A percentile compares a stretch with the other conserved stretches of the same genome.
phyloP scores from a whole-genome alignment of 2,113 vertebrate species.

The Pseudolaguvia tuberculata region DNA sequence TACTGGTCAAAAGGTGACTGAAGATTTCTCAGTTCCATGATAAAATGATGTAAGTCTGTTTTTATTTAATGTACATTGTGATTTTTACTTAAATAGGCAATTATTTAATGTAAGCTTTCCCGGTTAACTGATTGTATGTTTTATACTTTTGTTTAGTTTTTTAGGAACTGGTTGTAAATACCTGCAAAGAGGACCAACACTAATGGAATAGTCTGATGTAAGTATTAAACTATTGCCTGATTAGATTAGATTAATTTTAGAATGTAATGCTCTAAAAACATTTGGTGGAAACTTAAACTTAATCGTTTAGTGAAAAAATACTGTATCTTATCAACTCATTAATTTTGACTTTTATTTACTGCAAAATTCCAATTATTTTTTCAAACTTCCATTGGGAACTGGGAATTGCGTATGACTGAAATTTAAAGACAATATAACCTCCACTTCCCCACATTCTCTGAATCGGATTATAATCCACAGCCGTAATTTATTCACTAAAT shows the following conservation, averaged over 20 bases:
- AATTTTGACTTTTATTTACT: no score
- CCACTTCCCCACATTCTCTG: no score
- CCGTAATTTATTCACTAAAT: no score
- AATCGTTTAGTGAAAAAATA: background rate
- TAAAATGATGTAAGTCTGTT: slow-evolving; percentile 28
- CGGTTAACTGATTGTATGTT: background rate
- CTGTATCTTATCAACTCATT: no score
- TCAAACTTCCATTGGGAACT: no score
- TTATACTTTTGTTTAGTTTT: slow-evolving; percentile 44
- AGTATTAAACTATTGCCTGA: slow-evolving; percentile 50
- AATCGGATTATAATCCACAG: no score
- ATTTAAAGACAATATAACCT: no score
- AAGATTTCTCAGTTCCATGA: background rate
- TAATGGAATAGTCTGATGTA: slow-evolving; percentile 51
- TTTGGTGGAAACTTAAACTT: no score
- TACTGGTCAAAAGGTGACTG: slow-evolving; percentile 30
- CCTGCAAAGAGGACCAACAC: slow-evolving; percentile 12
- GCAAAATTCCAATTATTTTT: no score
- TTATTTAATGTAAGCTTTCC: slow-evolving; percentile 59
- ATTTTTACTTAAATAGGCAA: background rate
- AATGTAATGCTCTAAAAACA: background rate
- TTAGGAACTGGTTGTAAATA: slow-evolving; percentile 50
- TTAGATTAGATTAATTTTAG: background rate
- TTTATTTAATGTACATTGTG: background rate
- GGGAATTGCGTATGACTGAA: no score